Percentiles rank a stretch among this genome's conserved stretches.
Evolutionary conservation across 2,888 invertebrate species (phyloP).

Genomic region (Xestoiulus laeticollis): DNA sequence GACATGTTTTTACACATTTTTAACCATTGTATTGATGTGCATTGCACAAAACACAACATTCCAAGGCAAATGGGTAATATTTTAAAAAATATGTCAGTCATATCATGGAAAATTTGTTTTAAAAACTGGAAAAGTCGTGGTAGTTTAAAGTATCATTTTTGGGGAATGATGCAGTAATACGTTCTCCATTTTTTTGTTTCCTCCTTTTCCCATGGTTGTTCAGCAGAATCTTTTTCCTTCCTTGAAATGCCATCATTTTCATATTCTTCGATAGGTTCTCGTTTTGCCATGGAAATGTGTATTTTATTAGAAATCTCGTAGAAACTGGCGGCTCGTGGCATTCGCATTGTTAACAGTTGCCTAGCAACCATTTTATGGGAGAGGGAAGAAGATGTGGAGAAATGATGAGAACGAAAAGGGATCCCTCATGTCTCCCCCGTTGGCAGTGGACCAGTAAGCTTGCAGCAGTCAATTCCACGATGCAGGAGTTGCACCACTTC

Average conservation of each 20-base stretch:
- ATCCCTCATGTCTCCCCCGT: background rate
- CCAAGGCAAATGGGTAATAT: too few relatives aligned
- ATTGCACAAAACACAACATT: too few relatives aligned
- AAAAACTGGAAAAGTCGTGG: too few relatives aligned
- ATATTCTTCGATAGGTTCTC: background rate
- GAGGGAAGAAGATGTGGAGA: background rate
- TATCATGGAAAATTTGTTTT: too few relatives aligned
- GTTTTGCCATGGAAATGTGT: background rate
- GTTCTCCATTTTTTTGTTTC: too few relatives aligned
- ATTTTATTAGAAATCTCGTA: background rate
- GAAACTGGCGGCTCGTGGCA: background rate
- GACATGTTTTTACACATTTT: too few relatives aligned
- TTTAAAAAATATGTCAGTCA: too few relatives aligned
- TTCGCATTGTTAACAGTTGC: constrained; percentile 26
- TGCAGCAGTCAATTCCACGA: background rate
- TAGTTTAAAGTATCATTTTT: too few relatives aligned
- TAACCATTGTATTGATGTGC: too few relatives aligned
- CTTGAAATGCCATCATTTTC: background rate
- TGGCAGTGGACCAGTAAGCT: constrained; percentile 4
- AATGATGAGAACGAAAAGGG: background rate
- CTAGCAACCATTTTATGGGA: background rate
- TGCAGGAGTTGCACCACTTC: background rate
- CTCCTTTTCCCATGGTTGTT: too few relatives aligned
- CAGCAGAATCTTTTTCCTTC: background rate
- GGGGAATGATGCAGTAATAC: too few relatives aligned